Percentiles rank a stretch among this genome's conserved stretches.
Evolutionary conservation across 2,797 vertebrate genomes (phyloP).

Genomic region (Rhinophrynus dorsalis): DNA sequence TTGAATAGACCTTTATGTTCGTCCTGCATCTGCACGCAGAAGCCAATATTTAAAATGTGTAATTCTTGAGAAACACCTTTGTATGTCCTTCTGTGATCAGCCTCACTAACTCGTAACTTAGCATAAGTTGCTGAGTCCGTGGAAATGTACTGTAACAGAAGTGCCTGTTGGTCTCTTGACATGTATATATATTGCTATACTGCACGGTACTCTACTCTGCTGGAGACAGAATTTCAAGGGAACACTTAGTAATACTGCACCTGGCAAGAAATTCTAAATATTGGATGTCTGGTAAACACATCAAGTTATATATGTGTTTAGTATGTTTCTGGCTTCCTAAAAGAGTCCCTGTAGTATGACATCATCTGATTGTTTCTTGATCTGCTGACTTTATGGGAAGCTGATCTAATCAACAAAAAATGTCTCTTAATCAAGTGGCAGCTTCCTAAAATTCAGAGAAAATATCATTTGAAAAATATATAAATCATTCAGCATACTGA

Average conservation of each 20-base stretch:
- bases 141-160: constrained; percentile 35
- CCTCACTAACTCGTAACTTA: not conserved
- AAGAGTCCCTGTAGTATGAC: constrained; percentile 68
- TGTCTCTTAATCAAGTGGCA: constrained; percentile 42
- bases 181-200: constrained; percentile 8
- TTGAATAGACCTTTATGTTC: no score
- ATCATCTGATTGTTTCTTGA: constrained; percentile 65
- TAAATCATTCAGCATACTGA: no score
- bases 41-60: no score
- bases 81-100: no score
- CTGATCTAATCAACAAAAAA: constrained; percentile 77
- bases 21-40: no score
- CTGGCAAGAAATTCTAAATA: constrained; percentile 37
- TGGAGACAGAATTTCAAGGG: not conserved
- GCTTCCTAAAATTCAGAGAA: not conserved
- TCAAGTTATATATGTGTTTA: constrained; percentile 62
- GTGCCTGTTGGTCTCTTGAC: constrained; percentile 24
- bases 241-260: constrained; percentile 20
- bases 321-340: constrained; percentile 64
- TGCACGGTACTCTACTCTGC: not conserved
- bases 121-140: constrained; percentile 1
- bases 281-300: constrained; percentile 66
- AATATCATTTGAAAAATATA: no score
- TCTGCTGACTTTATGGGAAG: constrained; percentile 64
- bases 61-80: no score